A percentile compares a stretch with the other conserved stretches of the same genome.
Evolutionary conservation across 1,140 invertebrate genomes (phyloP).

Genomic region (Oryzaephilus surinamensis): DNA sequence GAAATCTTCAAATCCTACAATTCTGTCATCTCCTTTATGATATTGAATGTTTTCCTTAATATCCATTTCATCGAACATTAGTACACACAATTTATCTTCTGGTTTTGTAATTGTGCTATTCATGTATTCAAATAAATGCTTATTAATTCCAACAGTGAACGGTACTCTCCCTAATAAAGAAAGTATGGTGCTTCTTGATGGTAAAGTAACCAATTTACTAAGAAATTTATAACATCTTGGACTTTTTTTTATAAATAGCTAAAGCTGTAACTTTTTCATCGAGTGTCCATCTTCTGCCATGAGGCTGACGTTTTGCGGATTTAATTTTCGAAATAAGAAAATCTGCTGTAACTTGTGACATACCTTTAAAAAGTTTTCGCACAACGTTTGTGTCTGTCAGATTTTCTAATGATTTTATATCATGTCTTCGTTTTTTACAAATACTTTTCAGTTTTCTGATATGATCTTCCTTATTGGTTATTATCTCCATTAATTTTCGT

Average conservation of each 20-base stretch:
- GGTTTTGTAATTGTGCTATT: constrained; percentile 4
- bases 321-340: too few relatives aligned
- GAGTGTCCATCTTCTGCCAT: constrained; percentile 5
- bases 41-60: constrained; percentile 8
- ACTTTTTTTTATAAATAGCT: constrained; percentile 9
- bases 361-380: too few relatives aligned
- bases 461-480: too few relatives aligned
- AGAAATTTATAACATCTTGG: constrained; percentile 5
- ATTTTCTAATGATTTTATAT: too few relatives aligned
- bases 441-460: too few relatives aligned
- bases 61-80: constrained; percentile 12
- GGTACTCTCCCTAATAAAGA: constrained; percentile 6
- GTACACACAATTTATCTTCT: constrained; percentile 7
- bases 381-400: too few relatives aligned
- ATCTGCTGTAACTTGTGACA: too few relatives aligned
- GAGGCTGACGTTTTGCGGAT: background rate
- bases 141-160: constrained; percentile 11
- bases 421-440: too few relatives aligned
- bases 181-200: constrained; percentile 6
- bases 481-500: too few relatives aligned
- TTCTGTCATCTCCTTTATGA: background rate
- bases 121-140: constrained; percentile 8
- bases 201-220: constrained; percentile 5
- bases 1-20: constrained; percentile 4
- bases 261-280: constrained; percentile 14